These are phyloP conservation scores for Rhinolophus sinicus DNA, from an alignment of 2,113 vertebrate genomes.

Conservation along the genomic window DNA sequence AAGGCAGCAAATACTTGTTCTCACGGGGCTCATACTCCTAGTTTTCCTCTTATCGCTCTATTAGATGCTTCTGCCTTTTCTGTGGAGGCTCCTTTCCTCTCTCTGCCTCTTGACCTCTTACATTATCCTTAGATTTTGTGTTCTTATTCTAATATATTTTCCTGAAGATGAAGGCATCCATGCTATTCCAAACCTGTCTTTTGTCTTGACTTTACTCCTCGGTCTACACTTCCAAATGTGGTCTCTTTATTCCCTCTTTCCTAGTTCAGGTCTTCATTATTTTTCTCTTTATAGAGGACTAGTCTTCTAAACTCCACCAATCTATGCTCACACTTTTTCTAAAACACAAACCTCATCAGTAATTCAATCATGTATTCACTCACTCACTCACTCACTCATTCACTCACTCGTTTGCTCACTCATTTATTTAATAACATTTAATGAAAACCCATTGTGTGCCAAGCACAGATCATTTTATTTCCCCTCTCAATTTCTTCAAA, in stretches of 20 bases:
- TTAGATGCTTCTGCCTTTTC: not conserved
- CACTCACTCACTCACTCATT: not conserved
- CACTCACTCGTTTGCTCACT: not conserved
- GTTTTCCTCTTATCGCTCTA: not conserved
- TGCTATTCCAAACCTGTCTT: not conserved
- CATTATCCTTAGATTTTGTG: not conserved
- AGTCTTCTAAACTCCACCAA: not conserved
- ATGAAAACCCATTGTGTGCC: not conserved
- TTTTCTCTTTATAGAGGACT: not conserved
- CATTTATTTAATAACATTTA: not conserved
- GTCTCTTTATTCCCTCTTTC: not conserved
- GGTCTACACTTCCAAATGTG: not conserved
- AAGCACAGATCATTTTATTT: not conserved
- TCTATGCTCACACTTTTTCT: not conserved
- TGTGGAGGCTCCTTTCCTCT: not conserved
- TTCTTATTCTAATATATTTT: not conserved
- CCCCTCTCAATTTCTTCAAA: not conserved
- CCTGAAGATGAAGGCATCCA: not conserved
- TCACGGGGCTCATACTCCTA: not conserved
- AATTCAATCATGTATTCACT: not conserved
- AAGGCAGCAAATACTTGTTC: not conserved
- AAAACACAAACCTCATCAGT: not conserved
- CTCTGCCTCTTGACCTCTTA: not conserved
- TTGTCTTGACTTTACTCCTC: not conserved
- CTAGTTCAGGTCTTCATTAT: not conserved